Evolutionary conservation across 2,797 vertebrate species (phyloP).

Genomic region (Enteromius mattozi): DNA sequence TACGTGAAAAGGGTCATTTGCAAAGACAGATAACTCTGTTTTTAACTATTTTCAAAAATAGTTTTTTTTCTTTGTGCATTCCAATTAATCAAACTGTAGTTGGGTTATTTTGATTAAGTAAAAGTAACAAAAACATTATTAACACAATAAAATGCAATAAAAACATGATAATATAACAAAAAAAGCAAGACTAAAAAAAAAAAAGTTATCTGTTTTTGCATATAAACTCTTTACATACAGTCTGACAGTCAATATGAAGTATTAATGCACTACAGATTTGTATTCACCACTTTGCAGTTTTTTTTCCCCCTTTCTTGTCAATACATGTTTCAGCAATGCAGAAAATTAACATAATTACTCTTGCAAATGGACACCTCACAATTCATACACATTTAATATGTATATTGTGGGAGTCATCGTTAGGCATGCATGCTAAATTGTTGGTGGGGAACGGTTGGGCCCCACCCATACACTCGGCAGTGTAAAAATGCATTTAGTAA

Average conservation of each 20-base stretch:
- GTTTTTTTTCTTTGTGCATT: no score
- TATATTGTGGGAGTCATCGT: not conserved
- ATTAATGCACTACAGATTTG: not conserved
- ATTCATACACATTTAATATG: conserved; percentile 1
- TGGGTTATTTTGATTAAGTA: no score
- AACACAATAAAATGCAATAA: no score
- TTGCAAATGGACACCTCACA: not conserved
- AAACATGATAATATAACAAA: no score
- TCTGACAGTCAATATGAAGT: not conserved
- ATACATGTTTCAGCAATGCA: not conserved
- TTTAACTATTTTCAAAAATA: no score
- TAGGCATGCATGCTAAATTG: conserved; percentile 5
- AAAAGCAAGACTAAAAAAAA: no score
- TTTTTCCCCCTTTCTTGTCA: not conserved
- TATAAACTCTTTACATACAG: not conserved
- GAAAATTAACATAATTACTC: conserved; percentile 1
- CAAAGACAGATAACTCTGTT: no score
- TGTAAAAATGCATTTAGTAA: conserved; percentile 10
- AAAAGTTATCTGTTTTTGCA: no score
- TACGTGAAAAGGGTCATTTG: no score
- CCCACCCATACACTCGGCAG: not conserved
- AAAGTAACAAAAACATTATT: no score
- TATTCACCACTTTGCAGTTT: not conserved
- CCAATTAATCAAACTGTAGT: no score
- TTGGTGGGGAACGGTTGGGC: not conserved